Base-by-base conservation (phyloP, 1,140 invertebrate genomes). In the Drosophila saltans region DNA sequence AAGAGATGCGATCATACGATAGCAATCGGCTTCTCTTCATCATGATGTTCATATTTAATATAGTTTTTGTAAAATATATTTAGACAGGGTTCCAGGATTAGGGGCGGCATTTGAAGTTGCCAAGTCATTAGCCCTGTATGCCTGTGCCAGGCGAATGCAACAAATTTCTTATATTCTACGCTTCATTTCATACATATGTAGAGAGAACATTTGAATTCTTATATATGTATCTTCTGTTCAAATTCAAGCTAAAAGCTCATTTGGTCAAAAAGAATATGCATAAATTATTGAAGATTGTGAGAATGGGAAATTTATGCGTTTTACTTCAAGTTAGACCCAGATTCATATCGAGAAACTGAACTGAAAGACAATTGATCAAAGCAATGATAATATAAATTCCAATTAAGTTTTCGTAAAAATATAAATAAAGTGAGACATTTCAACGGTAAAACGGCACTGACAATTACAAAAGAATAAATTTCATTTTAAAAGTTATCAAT, bases 351-450 rank as follows among this genome's bases (percentile, higher is more conserved):
- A 40, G 39, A 41, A 39, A 33, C 10, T 52, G 57, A 76, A 66
- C 76, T 66, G 65, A 61, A 59, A 78, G 77, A 77, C 84, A 43
- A 88, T 88, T 88, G 84, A 88, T 88, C 84, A 88, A 41, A 57
- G 69, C 74, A 67, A 75, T 75, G 84, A 88, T 88, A 88, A 80
- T 80, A 88, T 88, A 88, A 88, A 88, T 88, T 88, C 84, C 84
- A 88, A 88, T 88, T 88, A 88, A 88, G 76, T 65, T 80, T 80
- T 81, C 68, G 56, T 28, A 61, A 55, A 45, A 58, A 28, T 24
- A 30, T 58, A 30, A 58, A 16, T 48, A 21, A 36, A 85, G 78
- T 86, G 79, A 86, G 65, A 86, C 74, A 86, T 78, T 83, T 61
- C 68, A 88, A 88, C 83, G 83, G 83, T 88, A 88, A 77, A 80